Percentiles rank a stretch among this genome's conserved stretches.
These are phyloP conservation scores for Acanthacorydalis orientalis DNA, from an alignment of 2,888 invertebrate genomes.

Conservation along the genomic window DNA sequence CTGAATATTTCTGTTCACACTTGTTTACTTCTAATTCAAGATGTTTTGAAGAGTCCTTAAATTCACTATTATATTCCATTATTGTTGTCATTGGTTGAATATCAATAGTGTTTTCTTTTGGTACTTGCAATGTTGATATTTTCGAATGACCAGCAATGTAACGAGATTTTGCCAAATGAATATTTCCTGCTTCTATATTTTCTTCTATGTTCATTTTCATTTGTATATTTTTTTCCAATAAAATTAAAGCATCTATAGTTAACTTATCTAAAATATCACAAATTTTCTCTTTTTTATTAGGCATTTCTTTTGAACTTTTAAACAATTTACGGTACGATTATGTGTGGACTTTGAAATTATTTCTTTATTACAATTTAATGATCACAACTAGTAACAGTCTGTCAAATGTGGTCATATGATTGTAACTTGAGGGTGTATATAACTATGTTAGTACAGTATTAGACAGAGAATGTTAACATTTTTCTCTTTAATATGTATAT, in stretches of 20 bases:
- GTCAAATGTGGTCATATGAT: too few species aligned
- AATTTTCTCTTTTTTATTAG: conserved; percentile 24
- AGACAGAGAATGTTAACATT: too few species aligned
- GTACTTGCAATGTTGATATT: conserved; percentile 52
- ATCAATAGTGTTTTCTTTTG: conserved; percentile 40
- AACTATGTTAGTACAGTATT: too few species aligned
- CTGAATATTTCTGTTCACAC: conserved; percentile 23
- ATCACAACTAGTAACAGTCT: too few species aligned
- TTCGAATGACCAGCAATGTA: conserved; percentile 64
- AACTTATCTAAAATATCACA: conserved; percentile 49
- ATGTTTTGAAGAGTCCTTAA: conserved; percentile 13
- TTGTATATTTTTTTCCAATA: conserved; percentile 57
- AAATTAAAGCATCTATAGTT: conserved; percentile 45
- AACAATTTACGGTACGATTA: too few species aligned
- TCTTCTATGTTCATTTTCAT: conserved; percentile 52
- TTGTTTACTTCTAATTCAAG: conserved; percentile 21
- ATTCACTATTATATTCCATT: conserved; percentile 18
- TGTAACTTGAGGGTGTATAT: too few species aligned
- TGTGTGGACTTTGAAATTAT: too few species aligned
- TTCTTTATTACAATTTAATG: too few species aligned
- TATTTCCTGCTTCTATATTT: conserved; percentile 47
- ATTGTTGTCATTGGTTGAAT: conserved; percentile 28
- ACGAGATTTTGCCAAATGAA: conserved; percentile 58
- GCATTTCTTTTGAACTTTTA: conserved; percentile 9
- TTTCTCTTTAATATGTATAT: too few species aligned